Percentiles rank a stretch among this genome's conserved stretches.
Evolutionary conservation across 1,140 invertebrate species (phyloP).

Genomic region (Cryptotermes secundus): DNA sequence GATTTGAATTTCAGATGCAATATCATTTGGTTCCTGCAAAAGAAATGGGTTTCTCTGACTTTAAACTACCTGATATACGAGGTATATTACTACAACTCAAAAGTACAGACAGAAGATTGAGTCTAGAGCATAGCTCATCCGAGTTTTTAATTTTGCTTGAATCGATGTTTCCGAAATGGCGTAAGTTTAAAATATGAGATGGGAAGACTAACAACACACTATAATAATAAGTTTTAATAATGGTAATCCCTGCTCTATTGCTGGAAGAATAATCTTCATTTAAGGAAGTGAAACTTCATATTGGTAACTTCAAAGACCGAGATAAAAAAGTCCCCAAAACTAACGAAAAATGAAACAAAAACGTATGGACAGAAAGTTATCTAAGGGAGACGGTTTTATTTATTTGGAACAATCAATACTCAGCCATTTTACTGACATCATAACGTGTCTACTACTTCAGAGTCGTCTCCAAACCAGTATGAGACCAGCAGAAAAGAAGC

Average conservation of each 20-base stretch:
- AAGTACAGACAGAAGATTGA: neutral
- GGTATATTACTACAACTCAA: neutral
- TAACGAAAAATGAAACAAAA: neutral
- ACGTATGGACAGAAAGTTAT: neutral
- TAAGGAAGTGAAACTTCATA: neutral
- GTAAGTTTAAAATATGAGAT: neutral
- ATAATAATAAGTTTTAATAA: too few relatives aligned
- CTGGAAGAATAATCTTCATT: neutral
- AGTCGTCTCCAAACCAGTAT: too few relatives aligned
- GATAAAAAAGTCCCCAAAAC: neutral
- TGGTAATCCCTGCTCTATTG: neutral
- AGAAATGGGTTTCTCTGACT: neutral
- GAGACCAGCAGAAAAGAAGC: too few relatives aligned
- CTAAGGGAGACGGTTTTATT: too few relatives aligned
- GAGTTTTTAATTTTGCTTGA: neutral
- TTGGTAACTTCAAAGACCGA: neutral
- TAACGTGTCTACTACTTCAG: too few relatives aligned
- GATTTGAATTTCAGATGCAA: neutral
- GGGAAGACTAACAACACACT: neutral
- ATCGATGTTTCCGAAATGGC: neutral
- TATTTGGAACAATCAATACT: too few relatives aligned
- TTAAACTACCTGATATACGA: neutral
- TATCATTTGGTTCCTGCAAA: neutral
- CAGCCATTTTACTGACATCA: too few relatives aligned
- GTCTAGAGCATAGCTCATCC: neutral